Evolutionary conservation across 2,797 vertebrate species (phyloP).

Genomic region (Gouania willdenowi): DNA sequence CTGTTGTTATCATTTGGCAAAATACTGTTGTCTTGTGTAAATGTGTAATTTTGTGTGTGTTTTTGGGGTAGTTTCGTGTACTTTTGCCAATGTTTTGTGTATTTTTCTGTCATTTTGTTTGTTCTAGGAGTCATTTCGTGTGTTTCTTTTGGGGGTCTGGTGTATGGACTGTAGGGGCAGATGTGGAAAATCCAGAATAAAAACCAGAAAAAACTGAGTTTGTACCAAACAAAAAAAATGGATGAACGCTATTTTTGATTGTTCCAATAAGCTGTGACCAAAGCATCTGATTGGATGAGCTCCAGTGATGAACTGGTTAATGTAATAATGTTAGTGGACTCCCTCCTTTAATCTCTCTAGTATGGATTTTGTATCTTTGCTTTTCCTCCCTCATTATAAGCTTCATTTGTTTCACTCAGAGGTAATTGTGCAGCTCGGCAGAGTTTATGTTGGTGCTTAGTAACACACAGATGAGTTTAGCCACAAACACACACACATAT

Average conservation of each 20-base stretch:
- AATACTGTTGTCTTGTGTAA: too few species aligned
- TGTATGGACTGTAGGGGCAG: too few species aligned
- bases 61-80: too few species aligned
- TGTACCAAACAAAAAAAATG: background rate
- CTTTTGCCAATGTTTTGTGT: too few species aligned
- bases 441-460: background rate
- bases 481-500: too few species aligned
- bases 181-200: too few species aligned
- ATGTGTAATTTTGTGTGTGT: too few species aligned
- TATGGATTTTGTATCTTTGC: slow-evolving; percentile 45
- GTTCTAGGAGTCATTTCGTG: too few species aligned
- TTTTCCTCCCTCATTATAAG: slow-evolving; percentile 40
- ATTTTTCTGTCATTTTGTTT: too few species aligned
- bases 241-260: slow-evolving; percentile 49
- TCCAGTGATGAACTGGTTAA: slow-evolving; percentile 12
- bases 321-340: slow-evolving; percentile 7
- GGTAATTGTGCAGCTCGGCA: background rate
- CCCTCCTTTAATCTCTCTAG: slow-evolving; percentile 25
- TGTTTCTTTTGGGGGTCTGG: too few species aligned
- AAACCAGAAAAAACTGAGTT: background rate
- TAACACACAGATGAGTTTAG: background rate
- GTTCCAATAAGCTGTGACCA: slow-evolving; percentile 39
- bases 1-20: too few species aligned
- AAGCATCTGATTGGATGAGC: slow-evolving; percentile 42
- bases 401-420: slow-evolving; percentile 33